A percentile compares a stretch with the other conserved stretches of the same genome.
phyloP scores from a whole-genome alignment of 1,140 invertebrate species.

The Homarus americanus region DNA sequence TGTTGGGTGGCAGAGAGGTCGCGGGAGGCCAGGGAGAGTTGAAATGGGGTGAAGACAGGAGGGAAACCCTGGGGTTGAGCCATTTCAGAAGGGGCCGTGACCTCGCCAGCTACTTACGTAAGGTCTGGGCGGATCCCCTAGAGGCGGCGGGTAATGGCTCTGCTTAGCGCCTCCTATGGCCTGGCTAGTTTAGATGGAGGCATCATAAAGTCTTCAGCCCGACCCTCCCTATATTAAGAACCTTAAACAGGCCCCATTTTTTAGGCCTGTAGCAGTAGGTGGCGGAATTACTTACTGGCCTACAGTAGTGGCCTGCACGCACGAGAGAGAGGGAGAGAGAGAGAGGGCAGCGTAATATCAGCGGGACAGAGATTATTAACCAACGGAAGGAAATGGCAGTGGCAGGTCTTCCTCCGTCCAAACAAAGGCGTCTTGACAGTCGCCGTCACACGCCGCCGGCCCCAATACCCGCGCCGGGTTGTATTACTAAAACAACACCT shows the following conservation, averaged over 20 bases:
- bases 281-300: too few relatives aligned
- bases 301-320: too few relatives aligned
- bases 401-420: background rate
- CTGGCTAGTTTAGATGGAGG: background rate
- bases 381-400: background rate
- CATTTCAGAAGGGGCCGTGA: background rate
- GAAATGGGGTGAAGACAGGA: background rate
- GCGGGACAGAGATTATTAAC: background rate
- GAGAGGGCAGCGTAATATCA: background rate
- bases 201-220: too few relatives aligned
- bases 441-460: background rate
- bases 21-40: too few relatives aligned
- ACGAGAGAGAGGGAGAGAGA: too few relatives aligned
- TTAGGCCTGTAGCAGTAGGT: too few relatives aligned
- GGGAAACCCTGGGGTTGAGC: too few relatives aligned
- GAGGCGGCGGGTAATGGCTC: background rate
- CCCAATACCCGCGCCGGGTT: background rate
- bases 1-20: background rate
- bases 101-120: constrained; percentile 11
- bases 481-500: too few relatives aligned
- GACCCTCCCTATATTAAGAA: too few relatives aligned
- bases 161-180: background rate
- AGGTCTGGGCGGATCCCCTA: background rate
- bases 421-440: background rate
- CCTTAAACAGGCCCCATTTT: too few relatives aligned